A percentile compares a stretch with the other conserved stretches of the same genome.
Conservation (phyloP, 2,888 invertebrate species). For the Agrotis puta region DNA sequence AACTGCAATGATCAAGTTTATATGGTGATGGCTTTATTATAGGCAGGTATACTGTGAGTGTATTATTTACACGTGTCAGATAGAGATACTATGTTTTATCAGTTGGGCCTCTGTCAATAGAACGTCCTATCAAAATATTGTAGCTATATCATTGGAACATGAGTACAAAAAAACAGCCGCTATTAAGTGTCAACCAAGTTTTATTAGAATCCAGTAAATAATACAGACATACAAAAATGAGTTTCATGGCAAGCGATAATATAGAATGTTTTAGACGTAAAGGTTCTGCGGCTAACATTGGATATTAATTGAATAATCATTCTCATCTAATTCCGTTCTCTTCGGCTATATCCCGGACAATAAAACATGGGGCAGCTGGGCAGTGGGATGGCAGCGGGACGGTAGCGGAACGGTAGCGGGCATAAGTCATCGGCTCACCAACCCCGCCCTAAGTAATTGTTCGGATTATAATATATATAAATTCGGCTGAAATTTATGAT, state of each 20-base stretch:
- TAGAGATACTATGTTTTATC: too few species aligned
- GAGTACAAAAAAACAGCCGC: not conserved
- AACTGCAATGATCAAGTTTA: conserved; percentile 1
- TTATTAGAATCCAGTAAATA: too few species aligned
- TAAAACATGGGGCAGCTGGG: conserved; percentile 74
- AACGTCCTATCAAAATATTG: not conserved
- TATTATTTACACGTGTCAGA: too few species aligned
- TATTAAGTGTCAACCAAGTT: not conserved
- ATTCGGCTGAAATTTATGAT: conserved; percentile 79
- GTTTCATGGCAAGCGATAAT: not conserved
- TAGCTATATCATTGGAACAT: not conserved
- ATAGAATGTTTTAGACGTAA: not conserved
- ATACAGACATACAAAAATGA: too few species aligned
- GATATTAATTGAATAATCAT: conserved; percentile 66
- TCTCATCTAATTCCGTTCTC: conserved; percentile 63
- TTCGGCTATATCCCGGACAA: conserved; percentile 58
- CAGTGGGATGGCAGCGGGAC: conserved; percentile 52
- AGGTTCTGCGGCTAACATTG: conserved; percentile 39
- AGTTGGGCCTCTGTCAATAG: not conserved
- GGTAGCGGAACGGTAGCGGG: conserved; percentile 64
- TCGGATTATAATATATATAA: conserved; percentile 83
- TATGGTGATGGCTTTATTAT: not conserved
- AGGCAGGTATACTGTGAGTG: not conserved
- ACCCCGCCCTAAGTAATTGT: conserved; percentile 79
- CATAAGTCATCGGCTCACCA: conserved; percentile 74